Evolutionary conservation across 2,113 vertebrate species (phyloP).

Genomic region (Eublepharis macularius): DNA sequence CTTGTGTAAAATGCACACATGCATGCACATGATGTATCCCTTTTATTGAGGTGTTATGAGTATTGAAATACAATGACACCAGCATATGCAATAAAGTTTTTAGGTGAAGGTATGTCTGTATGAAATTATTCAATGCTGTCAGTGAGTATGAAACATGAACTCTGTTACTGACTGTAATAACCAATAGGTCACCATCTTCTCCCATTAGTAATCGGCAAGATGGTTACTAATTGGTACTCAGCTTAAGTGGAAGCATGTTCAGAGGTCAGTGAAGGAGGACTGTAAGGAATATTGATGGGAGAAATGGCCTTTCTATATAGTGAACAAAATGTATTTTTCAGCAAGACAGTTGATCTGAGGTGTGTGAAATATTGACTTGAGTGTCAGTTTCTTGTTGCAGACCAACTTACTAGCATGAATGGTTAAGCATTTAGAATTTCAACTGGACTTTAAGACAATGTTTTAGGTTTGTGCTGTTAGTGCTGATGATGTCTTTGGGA

Average conservation of each 20-base stretch:
- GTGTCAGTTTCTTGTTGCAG: neutral
- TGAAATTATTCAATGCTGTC: neutral
- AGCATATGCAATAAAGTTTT: neutral
- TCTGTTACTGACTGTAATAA: neutral
- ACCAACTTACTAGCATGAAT: neutral
- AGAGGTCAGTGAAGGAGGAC: neutral
- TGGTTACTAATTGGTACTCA: neutral
- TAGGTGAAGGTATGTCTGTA: neutral
- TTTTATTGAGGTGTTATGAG: neutral
- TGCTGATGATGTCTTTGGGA: neutral
- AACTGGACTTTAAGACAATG: neutral
- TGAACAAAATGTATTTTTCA: neutral
- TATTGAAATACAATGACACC: neutral
- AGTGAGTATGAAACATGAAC: neutral
- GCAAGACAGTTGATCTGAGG: neutral
- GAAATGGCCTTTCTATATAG: neutral
- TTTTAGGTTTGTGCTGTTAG: neutral
- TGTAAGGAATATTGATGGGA: neutral
- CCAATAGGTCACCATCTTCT: accelerated
- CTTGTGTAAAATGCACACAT: neutral
- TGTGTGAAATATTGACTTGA: neutral
- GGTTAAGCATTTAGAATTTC: neutral
- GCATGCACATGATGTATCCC: neutral
- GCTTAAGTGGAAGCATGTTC: neutral
- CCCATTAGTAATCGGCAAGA: neutral